Evolutionary conservation across 2,797 vertebrate species (phyloP), one percentile per base, ranked within the genome.

Genomic region (Hoplostethus atlanticus): DNA sequence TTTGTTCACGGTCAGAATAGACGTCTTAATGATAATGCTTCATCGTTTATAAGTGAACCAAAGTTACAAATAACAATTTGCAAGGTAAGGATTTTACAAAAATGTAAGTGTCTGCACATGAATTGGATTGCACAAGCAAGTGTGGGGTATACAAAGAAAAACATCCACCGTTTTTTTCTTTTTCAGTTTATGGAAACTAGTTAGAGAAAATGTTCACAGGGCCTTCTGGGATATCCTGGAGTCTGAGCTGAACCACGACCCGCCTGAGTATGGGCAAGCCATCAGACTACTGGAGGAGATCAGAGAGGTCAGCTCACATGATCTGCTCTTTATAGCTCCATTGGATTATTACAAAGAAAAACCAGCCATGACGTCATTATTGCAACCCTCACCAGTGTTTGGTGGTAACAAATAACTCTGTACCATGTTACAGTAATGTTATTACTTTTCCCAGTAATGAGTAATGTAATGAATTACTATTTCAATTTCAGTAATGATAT

Each of bases 161-260:
- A 52, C 4, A 5, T 34, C 21, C 30, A 28, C 42, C 16, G 7
- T 25, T 30, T 40, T 28, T 54, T 12, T 57, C 46, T 47, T 59
- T 46, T 77, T 6, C 15, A 99, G 97, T 88, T 86, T 98, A 89
- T 93, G 85, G 64, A 95, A 96, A 78, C 86, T 71, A 34, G 96
- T 98, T 67, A 95, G 94, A 87, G 92, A 94, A 66, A 95, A 94
- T n/a, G 85, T 98, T 50, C 97, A 97, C 88, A 96, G 97, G 81
- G 97, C 96, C 0, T 99, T 96, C 89, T 99, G 97, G 98, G 96
- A 98, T 76, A 93, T 92, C 72, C 82, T 99, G 92, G 96, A 96
- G 78, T 91, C 94, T 0, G 96, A 98, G 83, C 92, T 99, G 81
- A 97, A 93, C 4, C 91, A 96, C 34, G 95, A 98, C 79, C 97